A percentile compares a stretch with the other conserved stretches of the same genome.
These are phyloP conservation scores for Actinernus sp. DNA, from an alignment of 92 coral and sea anemone species.

Conservation along the genomic window DNA sequence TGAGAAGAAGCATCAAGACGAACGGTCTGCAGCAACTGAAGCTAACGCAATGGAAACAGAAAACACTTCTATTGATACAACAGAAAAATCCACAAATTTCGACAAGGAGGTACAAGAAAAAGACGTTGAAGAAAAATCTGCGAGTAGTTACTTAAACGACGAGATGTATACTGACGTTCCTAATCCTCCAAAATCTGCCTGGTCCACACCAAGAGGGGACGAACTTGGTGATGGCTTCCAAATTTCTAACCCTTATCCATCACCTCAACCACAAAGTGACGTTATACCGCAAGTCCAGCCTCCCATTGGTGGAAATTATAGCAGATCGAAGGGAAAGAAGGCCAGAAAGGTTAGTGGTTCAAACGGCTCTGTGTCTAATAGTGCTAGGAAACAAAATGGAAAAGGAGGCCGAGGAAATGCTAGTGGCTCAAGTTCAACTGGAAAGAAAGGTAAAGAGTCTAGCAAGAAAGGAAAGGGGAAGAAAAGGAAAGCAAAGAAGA, in stretches of 20 bases:
- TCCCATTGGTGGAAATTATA: constrained; percentile 46
- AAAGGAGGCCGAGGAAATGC: background rate
- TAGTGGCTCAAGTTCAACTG: constrained; percentile 3
- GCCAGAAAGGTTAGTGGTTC: constrained; percentile 11
- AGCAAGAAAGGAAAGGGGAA: constrained; percentile 48
- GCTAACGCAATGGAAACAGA: constrained; percentile 1
- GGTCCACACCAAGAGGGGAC: constrained; percentile 54
- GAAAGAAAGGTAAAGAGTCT: constrained; percentile 32
- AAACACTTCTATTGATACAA: background rate
- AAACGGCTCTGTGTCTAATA: background rate
- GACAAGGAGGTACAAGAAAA: background rate
- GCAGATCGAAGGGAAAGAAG: constrained; percentile 26
- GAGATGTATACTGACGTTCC: background rate
- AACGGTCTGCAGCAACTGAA: background rate
- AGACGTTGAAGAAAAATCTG: background rate
- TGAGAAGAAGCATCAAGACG: background rate
- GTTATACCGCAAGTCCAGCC: constrained; percentile 65
- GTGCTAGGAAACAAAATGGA: constrained; percentile 8
- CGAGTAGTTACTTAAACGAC: too few relatives aligned
- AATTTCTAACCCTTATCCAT: constrained; percentile 87
- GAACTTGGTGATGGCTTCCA: constrained; percentile 43
- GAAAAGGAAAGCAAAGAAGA: constrained; percentile 48
- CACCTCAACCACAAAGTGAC: constrained; percentile 81
- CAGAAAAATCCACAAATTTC: background rate
- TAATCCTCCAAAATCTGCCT: constrained; percentile 45